Base-by-base conservation (phyloP, 2,888 invertebrate species). In the Cancer borealis region DNA sequence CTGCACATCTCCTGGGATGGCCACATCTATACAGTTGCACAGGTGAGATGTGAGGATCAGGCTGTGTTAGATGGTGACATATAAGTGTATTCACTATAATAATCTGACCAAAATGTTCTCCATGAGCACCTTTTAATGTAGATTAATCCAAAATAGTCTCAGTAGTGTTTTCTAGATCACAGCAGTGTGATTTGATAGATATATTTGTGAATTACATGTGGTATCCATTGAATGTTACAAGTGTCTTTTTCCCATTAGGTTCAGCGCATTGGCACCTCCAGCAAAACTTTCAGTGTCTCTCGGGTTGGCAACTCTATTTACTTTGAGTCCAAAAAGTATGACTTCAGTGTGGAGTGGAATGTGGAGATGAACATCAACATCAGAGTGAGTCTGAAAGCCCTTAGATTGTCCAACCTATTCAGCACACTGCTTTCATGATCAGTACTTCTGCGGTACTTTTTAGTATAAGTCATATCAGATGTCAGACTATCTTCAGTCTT, bases 261-360 rank as follows among this genome's bases (percentile, higher is more conserved):
- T 95, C 97, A 97, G 96, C 97, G 97, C 96, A 97, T 97, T 96
- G 97, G 97, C 96, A 97, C 97, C 96, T 97, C 97, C 96, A 97
- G 97, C 96, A 97, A 97, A 96, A 97, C 97, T 92, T 98, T 98
- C 96, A 97, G 97, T 0, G 97, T 98, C 3, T 97, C 97, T 12
- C 97, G 97, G 92, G 97, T 98, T 0, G 98, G 98, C 0, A 97
- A 98, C 94, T 97, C 97, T 0, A 96, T 98, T 0, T 97, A 98
- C 0, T 97, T 98, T 95, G 97, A 97, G 39, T 98, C 98, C 0
- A 97, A 97, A 95, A 97, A 97, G 94, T 98, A 98, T 96, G 98
- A 98, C 93, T 98, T 98, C 96, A 98, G 98, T 97, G 97, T 98
- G 0, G 97, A 98, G 1, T 98, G 98, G 97, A 98, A 97, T 92